phyloP scores from a whole-genome alignment of 2,113 vertebrate species.

The Gadus chalcogrammus region DNA sequence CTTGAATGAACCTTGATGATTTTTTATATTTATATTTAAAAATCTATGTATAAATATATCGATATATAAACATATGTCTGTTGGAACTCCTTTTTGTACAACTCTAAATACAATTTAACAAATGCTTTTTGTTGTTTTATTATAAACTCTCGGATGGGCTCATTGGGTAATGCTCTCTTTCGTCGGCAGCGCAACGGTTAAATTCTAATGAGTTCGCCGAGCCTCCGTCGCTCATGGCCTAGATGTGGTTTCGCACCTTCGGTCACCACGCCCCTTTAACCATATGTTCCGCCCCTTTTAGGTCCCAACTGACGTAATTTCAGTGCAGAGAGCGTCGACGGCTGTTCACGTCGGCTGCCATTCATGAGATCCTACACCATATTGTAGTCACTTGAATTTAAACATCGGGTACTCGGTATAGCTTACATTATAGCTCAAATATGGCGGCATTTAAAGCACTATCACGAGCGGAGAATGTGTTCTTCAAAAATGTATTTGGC shows the following conservation, averaged over 20 bases:
- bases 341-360: not conserved
- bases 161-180: too few relatives aligned
- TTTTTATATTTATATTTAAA: too few relatives aligned
- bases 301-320: conserved; percentile 22
- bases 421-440: conserved; percentile 34
- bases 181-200: conserved; percentile 40
- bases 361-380: not conserved
- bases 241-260: too few relatives aligned
- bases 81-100: too few relatives aligned
- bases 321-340: too few relatives aligned
- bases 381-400: not conserved
- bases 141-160: too few relatives aligned
- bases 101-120: too few relatives aligned
- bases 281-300: conserved; percentile 8
- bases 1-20: too few relatives aligned
- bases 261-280: too few relatives aligned
- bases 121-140: too few relatives aligned
- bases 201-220: conserved; percentile 45
- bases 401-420: conserved; percentile 7
- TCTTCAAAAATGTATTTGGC: conserved; percentile 51
- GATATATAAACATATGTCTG: too few relatives aligned
- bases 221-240: conserved; percentile 31
- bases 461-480: conserved; percentile 52
- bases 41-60: too few relatives aligned
- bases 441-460: conserved; percentile 70